Base-by-base conservation (phyloP, 1,140 invertebrate species). In the Drosophila pachea region DNA sequence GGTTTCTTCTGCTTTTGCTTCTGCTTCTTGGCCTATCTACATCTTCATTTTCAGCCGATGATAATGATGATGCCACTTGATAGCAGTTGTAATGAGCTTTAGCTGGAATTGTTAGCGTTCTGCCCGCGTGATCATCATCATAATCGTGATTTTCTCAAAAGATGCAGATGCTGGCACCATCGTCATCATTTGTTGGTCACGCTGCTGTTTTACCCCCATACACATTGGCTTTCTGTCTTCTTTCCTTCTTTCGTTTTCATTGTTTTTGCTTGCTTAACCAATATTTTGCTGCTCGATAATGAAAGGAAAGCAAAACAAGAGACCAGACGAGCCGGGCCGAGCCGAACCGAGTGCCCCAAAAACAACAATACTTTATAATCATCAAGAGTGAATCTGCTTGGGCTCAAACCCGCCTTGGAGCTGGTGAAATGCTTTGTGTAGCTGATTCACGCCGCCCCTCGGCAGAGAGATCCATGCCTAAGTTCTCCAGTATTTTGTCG, bases 231-330 rank as follows among this genome's bases (percentile, higher is more conserved):
- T 72, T 72, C 62, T 62, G 54, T 52, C 52, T 53, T 38, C 58
- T 45, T 43, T 32, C 35, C 5, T 54, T 82, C 70, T 82, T 82
- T 82, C 78, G 78, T 82, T 81, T 81, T 82, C 78, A 77, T 81
- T 81, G 77, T 76, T 77, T 64, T 82, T 76, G 78, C 78, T 82
- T 83, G 78, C 68, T 83, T 73, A 83, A 83, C 78, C 78, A 83
- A 83, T 83, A 83, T 83, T 75, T 83, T 78, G 78, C 78, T 73
- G 79, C 72, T 83, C 75, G 72, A 83, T 83, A 83, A 83, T 83
- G 78, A 83, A 83, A 83, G 78, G 78, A 83, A 83, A 83, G 78
- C 78, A 83, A 77, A 83, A 83, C 64, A 74, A 62, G 43, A 33
- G 47, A 49, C 47, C 22, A 32, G 49, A 49, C 47, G 22, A 32